Evolutionary conservation across 2,888 invertebrate genomes (phyloP).

Genomic region (Chouioia cunea): DNA sequence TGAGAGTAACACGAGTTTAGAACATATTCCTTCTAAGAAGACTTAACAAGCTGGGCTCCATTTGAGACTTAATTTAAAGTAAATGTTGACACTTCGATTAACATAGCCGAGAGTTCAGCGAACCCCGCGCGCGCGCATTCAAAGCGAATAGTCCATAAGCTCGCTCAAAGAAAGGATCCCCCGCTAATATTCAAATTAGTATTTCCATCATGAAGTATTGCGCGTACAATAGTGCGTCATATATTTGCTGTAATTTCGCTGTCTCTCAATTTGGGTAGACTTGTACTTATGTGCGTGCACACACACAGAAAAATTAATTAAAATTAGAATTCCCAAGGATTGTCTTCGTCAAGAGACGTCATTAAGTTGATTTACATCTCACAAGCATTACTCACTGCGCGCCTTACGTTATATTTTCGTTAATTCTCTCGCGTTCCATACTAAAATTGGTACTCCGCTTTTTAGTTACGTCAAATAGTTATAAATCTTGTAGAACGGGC

Average conservation of each 20-base stretch:
- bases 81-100: conserved; percentile 17
- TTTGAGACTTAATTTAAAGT: background rate
- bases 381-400: background rate
- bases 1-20: too few relatives aligned
- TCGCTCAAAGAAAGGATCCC: background rate
- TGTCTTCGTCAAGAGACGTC: conserved; percentile 4
- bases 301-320: conserved; percentile 37
- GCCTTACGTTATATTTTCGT: conserved; percentile 2
- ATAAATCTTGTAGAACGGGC: too few relatives aligned
- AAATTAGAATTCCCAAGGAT: conserved; percentile 37
- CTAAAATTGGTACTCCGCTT: too few relatives aligned
- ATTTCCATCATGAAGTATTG: conserved; percentile 26
- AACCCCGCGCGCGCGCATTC: too few relatives aligned
- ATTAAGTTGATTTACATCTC: conserved; percentile 30
- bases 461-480: too few relatives aligned
- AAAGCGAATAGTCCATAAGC: too few relatives aligned
- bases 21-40: too few relatives aligned
- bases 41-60: too few relatives aligned
- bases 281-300: too few relatives aligned
- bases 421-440: too few relatives aligned
- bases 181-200: conserved; percentile 35
- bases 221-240: conserved; percentile 27
- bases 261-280: conserved; percentile 39
- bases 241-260: conserved; percentile 27
- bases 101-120: too few relatives aligned